Percentiles rank a stretch among this genome's conserved stretches.
Conservation (phyloP, 2,797 vertebrate genomes). For the Alcedo atthis region DNA sequence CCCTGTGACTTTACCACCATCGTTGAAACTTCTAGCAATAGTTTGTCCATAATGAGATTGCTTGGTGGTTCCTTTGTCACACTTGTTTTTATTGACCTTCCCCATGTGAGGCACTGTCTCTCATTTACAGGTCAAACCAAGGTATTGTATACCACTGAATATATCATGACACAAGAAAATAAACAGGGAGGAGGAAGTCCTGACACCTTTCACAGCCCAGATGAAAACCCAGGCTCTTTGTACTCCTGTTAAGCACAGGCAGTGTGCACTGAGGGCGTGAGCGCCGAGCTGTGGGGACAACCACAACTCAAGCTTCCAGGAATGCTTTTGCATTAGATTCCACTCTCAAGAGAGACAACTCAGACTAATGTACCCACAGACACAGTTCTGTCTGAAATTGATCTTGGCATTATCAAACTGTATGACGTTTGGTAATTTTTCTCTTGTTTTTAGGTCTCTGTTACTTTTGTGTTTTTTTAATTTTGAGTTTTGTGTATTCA, state of each 20-base stretch:
- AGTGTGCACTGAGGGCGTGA: not conserved
- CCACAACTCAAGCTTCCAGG: not conserved
- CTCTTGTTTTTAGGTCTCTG: not conserved
- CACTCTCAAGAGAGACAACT: not conserved
- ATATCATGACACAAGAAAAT: constrained; percentile 60
- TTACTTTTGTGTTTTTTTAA: not conserved
- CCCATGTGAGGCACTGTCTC: not conserved
- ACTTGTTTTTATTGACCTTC: constrained; percentile 8
- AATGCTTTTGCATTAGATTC: not conserved
- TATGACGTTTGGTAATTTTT: not conserved
- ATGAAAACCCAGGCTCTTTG: not conserved
- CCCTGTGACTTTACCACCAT: constrained; percentile 53
- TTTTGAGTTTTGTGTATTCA: not conserved
- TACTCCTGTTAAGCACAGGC: not conserved
- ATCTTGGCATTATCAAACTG: not conserved
- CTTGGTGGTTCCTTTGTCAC: constrained; percentile 30
- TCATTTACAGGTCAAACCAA: not conserved
- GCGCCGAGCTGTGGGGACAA: not conserved
- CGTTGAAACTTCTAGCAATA: not conserved
- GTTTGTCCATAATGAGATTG: not conserved
- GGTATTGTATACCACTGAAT: constrained; percentile 44
- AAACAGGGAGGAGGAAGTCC: constrained; percentile 33
- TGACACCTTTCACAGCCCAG: not conserved
- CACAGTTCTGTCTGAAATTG: not conserved
- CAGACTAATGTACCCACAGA: not conserved